Evolutionary conservation across 1,140 invertebrate species (phyloP), one percentile per base, ranked within the genome.

Genomic region (Pinna nobilis): DNA sequence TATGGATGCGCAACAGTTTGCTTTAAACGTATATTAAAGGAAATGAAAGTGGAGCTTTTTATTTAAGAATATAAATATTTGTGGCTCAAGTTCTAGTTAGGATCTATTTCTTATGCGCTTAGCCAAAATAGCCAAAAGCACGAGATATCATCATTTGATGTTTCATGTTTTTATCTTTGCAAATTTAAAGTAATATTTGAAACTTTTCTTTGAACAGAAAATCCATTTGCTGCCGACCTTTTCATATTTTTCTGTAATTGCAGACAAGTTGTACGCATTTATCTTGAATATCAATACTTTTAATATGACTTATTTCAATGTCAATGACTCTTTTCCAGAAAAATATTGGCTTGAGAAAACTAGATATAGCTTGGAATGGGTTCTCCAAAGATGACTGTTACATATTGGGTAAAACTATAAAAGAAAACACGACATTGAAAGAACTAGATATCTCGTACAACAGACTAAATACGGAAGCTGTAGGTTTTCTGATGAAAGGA

Each of bases 361-460:
- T 84, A 13, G 77, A 83, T 61, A 28, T 84, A 13, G 77, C 82
- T 2, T 81, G 79, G 82, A 84, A 84, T 57, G 82, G 83, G n/a
- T 78, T 83, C 23, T 47, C 68, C 3, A 50, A 64, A 23, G 77
- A 74, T 9, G 82, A 78, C 41, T 79, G 79, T 25, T 53, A 47
- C 25, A 61, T 77, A 3, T 49, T 84, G 11, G 70, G 78, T 5
- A 33, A 70, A 53, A 78, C 82, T 0, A 53, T 86, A 7, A 74
- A 66, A 49, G 77, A 83, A 41, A 83, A 84, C 67, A 61, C 47
- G 23, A 76, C 75, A 11, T 55, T 86, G 11, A 76, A 70, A 33
- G 82, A 84, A 44, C 72, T 86, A 18, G 82, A 85, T 70, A 30
- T 86, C 20, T 82, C 77, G 23, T 70, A 73, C 66, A 86, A 86